Conservation (phyloP, 1,140 invertebrate genomes). For the Apis dorsata region DNA sequence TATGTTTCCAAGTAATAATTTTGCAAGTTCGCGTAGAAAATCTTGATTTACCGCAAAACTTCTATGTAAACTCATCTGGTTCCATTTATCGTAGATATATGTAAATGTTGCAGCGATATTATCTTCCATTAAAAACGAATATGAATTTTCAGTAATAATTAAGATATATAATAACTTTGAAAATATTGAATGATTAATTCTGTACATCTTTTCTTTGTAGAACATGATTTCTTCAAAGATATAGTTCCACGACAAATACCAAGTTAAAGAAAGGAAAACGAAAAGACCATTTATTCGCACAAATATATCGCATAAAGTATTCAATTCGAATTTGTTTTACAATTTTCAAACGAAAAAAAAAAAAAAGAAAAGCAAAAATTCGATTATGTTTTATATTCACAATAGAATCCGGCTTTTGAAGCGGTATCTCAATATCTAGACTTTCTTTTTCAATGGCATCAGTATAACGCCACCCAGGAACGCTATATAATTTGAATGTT, state of each 20-base stretch:
- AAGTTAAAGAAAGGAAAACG: neutral
- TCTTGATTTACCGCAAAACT: neutral
- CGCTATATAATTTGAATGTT: conserved; percentile 41
- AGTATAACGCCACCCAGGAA: neutral
- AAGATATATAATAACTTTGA: neutral
- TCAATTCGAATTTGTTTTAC: neutral
- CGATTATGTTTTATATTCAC: neutral
- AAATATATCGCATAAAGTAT: neutral
- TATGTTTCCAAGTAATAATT: conserved; percentile 16
- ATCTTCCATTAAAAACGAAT: neutral
- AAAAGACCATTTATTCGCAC: neutral
- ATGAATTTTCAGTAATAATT: neutral
- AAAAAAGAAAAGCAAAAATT: neutral
- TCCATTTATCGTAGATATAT: neutral
- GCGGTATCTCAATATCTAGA: neutral
- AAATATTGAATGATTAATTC: no score
- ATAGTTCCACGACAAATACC: neutral
- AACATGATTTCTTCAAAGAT: no score
- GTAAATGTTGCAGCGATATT: neutral
- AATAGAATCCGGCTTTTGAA: conserved; percentile 14
- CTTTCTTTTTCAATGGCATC: conserved; percentile 30
- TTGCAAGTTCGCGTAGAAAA: conserved; percentile 9
- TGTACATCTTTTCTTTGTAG: no score
- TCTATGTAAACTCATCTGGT: neutral
- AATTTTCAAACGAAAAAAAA: neutral